Percentiles rank a stretch among this genome's conserved stretches.
Conservation (phyloP, 1,140 invertebrate genomes). For the Orchesella cincta region DNA sequence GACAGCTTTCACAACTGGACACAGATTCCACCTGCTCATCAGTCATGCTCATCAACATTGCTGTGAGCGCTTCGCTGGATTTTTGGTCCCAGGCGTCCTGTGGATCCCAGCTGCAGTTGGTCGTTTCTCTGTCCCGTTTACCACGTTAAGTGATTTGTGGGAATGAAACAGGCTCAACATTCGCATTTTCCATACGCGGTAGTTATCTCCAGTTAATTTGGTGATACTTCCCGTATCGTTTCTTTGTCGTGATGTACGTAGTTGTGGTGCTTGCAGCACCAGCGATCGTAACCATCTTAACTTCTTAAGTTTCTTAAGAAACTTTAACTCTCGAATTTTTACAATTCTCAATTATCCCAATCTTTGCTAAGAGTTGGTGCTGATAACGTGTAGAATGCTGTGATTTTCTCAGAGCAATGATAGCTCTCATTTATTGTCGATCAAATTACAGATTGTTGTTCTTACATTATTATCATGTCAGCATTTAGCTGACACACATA, state of each 20-base stretch:
- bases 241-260: slow-evolving; percentile 14
- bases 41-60: slow-evolving; percentile 2
- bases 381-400: too few relatives aligned
- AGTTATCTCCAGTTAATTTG: slow-evolving; percentile 34
- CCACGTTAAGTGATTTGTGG: slow-evolving; percentile 17
- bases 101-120: neutral
- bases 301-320: too few relatives aligned
- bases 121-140: slow-evolving; percentile 3
- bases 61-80: slow-evolving; percentile 29
- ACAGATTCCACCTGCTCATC: slow-evolving; percentile 32
- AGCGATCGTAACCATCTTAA: too few relatives aligned
- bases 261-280: slow-evolving; percentile 1
- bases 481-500: too few relatives aligned
- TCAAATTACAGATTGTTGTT: too few relatives aligned
- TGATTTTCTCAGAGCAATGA: too few relatives aligned
- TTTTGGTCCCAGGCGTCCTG: slow-evolving; percentile 31
- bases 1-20: slow-evolving; percentile 7
- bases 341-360: too few relatives aligned
- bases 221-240: slow-evolving; percentile 30
- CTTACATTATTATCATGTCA: too few relatives aligned
- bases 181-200: slow-evolving; percentile 33
- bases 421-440: too few relatives aligned
- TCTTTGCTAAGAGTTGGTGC: too few relatives aligned
- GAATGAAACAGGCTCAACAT: slow-evolving; percentile 15
- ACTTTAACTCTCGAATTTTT: too few relatives aligned